phyloP scores from a whole-genome alignment of 1,140 invertebrate species.

The Adoxophyes honmai region DNA sequence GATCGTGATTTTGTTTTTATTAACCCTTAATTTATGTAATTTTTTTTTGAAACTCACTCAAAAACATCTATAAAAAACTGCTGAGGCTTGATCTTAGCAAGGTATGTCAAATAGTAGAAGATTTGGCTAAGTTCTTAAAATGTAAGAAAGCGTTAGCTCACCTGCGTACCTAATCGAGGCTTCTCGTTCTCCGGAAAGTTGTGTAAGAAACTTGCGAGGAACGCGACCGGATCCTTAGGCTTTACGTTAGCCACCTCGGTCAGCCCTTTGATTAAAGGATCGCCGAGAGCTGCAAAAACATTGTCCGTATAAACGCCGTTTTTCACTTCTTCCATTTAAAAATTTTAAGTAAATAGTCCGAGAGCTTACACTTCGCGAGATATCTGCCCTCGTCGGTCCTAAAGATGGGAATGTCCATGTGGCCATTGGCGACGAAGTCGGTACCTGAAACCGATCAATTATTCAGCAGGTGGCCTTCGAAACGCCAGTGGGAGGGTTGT shows the following conservation, averaged over 20 bases:
- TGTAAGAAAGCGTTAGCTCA: constrained; percentile 23
- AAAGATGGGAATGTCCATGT: constrained; percentile 84
- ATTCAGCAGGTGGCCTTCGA: constrained; percentile 60
- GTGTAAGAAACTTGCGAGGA: constrained; percentile 88
- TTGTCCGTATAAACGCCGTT: constrained; percentile 47
- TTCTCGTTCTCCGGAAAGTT: constrained; percentile 81
- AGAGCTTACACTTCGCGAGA: constrained; percentile 85
- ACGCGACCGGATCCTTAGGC: constrained; percentile 89
- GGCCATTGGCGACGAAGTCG: constrained; percentile 77
- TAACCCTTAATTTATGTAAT: no score
- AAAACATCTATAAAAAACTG: no score
- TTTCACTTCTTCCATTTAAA: constrained; percentile 33
- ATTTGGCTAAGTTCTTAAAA: neutral
- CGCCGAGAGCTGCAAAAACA: constrained; percentile 85
- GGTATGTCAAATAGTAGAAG: no score
- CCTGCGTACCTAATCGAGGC: constrained; percentile 56
- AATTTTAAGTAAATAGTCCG: constrained; percentile 23
- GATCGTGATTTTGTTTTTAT: no score
- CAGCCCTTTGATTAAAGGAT: constrained; percentile 91
- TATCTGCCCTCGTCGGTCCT: constrained; percentile 89
- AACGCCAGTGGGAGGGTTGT: constrained; percentile 24
- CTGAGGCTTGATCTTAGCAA: no score
- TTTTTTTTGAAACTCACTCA: no score
- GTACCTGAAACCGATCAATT: constrained; percentile 66
- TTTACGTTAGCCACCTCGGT: constrained; percentile 89